Base-by-base conservation (phyloP, 2,797 vertebrate genomes). In the Coendou prehensilis region DNA sequence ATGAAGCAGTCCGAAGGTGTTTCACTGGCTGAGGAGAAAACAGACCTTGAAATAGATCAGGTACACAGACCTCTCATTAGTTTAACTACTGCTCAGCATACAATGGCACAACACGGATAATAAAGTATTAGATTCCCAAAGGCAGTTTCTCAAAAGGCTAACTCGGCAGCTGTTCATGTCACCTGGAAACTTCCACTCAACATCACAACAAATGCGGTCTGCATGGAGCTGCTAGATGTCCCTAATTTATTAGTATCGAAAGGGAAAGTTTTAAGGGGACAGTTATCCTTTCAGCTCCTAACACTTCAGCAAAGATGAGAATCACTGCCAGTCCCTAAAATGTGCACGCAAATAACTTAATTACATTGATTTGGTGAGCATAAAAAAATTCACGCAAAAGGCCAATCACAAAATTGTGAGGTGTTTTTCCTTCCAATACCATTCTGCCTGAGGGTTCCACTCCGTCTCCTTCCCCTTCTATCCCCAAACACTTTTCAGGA, bases 101-200 rank as follows among this genome's bases (percentile, higher is more conserved):
- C 78, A 97, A 64, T 50, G 75, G 71, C 63, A 54, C 81, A 92
- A 88, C 73, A 71, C 0, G 9, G 81, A 92, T 92, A 96, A 93
- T 95, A 82, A 97, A 94, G 81, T 78, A 52, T 78, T 67, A 28
- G 45, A 9, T 80, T 97, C 96, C 96, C 59, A 85, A 90, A 90
- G 94, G 89, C 87, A 83, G 57, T 26, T 78, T 93, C 89, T 93
- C 85, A 69, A 96, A 94, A 96, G 82, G 81, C 80, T 75, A 80
- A 9, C 59, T 89, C 94, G 87, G 87, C 95, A 96, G 81, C 89
- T 96, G 78, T 92, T 93, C 85, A 82, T 93, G 93, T 97, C 94
- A 97, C 95, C 96, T 97, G 91, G 82, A 96, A 86, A 93, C 81
- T 96, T 96, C 87, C 87, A 50, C 92, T 91, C 83, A 81, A 56